Evolutionary conservation across 2,888 invertebrate genomes (phyloP), one percentile per base, ranked within the genome.

Genomic region (Ectropis crepuscularia): DNA sequence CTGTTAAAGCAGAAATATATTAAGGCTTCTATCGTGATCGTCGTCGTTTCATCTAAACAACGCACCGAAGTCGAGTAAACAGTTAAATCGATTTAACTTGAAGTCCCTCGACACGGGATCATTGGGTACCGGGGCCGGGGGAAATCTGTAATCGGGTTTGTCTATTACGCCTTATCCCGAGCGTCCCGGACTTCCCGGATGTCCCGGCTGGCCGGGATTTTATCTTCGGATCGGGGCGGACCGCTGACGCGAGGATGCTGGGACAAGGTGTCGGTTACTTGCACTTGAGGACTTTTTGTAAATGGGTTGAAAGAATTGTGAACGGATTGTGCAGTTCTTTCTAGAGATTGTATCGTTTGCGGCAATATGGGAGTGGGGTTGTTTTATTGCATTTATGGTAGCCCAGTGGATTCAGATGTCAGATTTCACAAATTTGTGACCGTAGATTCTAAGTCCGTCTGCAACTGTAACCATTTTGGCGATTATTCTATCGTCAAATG

Each of bases 91-190:
- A 67, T 66, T 76, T 73, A 68, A 68, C 59, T 70, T 81, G 79
- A 80, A 81, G 74, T 72, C 70, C 70, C 64, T 75, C 79, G 77
- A 73, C 66, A 57, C 57, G 65, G 73, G 78, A 82, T 84, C 82
- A 85, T 83, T 81, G 82, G 77, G 74, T 81, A 81, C 79, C 76
- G 81, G 79, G 85, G 82, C 80, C 82, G 69, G 77, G 86, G 87
- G 88, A 88, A 85, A 87, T 85, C 83, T 85, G 83, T 88, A 89
- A 89, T 88, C 86, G 86, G 83, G 83, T 89, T 87, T 84, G 86
- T 83, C 86, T 87, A 86, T 87, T 86, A 86, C 80, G 73, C 74
- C 78, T 81, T 76, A 82, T 83, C 81, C 83, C 75, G 76, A 70
- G 16, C 16, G 16, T 28, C 16, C 16, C 16, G 16, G 16, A 28